Conservation (phyloP, 2,888 invertebrate species). For the Caenorhabditis angaria region DNA sequence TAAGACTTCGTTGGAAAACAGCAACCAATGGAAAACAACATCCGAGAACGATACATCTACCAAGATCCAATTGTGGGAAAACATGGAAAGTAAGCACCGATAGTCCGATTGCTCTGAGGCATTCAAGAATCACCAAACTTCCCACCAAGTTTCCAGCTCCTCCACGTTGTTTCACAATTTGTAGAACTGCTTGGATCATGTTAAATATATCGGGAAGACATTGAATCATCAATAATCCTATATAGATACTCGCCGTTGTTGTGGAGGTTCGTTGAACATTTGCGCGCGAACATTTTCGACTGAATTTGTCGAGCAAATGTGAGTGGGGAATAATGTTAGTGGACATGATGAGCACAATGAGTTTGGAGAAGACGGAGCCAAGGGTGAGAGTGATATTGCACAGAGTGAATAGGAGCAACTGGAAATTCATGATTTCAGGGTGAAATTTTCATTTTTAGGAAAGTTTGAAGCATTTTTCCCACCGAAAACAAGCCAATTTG, state of each 20-base stretch:
- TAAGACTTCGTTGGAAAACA: conserved; percentile 38
- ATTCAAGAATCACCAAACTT: conserved; percentile 57
- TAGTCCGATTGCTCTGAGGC: conserved; percentile 57
- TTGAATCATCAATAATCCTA: conserved; percentile 61
- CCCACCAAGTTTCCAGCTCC: conserved; percentile 33
- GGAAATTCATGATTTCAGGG: conserved; percentile 21
- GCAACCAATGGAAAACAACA: conserved; percentile 48
- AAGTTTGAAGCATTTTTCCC: too few species aligned
- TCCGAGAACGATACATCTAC: conserved; percentile 37
- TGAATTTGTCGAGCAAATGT: conserved; percentile 31
- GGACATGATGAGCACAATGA: conserved; percentile 56
- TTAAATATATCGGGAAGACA: conserved; percentile 59
- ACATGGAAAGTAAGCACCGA: conserved; percentile 51
- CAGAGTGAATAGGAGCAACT: conserved; percentile 60
- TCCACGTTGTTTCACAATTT: conserved; percentile 41
- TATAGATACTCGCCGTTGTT: conserved; percentile 50
- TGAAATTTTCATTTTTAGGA: too few species aligned
- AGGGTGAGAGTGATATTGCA: conserved; percentile 52
- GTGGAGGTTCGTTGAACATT: conserved; percentile 43
- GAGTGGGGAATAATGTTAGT: conserved; percentile 55
- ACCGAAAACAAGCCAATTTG: too few species aligned
- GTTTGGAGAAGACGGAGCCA: conserved; percentile 63
- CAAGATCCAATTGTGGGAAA: conserved; percentile 54
- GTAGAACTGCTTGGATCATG: conserved; percentile 46
- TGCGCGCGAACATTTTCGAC: conserved; percentile 27